Evolutionary conservation across 2,113 vertebrate species (phyloP).

Genomic region (Cavia aperea): DNA sequence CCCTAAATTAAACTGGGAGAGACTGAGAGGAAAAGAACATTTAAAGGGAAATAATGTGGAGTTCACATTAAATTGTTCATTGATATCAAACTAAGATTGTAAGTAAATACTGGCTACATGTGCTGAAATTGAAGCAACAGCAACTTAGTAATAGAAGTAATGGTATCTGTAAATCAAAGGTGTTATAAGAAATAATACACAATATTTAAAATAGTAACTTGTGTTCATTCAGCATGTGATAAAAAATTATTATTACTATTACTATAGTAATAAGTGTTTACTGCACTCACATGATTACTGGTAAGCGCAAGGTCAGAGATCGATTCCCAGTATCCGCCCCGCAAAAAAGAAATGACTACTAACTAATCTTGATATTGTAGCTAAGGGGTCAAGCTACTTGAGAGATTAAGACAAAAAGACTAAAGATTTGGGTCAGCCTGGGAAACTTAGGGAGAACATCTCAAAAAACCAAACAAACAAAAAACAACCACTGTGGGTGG

Average conservation of each 20-base stretch:
- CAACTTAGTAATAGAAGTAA: background rate
- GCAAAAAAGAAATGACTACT: slow-evolving; percentile 31
- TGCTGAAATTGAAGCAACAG: background rate
- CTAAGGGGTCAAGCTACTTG: background rate
- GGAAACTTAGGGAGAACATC: background rate
- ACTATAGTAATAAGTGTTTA: background rate
- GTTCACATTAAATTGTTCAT: background rate
- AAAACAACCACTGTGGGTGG: background rate
- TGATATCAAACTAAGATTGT: slow-evolving; percentile 2
- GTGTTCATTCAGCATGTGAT: slow-evolving; percentile 9
- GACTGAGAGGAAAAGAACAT: background rate
- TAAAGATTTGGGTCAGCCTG: background rate
- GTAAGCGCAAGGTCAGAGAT: too few species aligned
- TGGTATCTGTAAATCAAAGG: background rate
- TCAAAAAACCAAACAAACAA: too few species aligned
- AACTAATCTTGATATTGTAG: background rate
- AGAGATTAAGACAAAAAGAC: background rate
- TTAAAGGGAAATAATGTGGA: slow-evolving; percentile 10
- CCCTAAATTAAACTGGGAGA: background rate
- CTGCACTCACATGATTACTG: background rate
- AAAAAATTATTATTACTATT: slow-evolving; percentile 24
- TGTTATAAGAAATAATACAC: background rate
- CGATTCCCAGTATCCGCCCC: too few species aligned
- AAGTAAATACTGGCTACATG: background rate
- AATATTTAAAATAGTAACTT: slow-evolving; percentile 28